phyloP scores from a whole-genome alignment of 1,140 invertebrate species.

The Drosophila subpulchrella region DNA sequence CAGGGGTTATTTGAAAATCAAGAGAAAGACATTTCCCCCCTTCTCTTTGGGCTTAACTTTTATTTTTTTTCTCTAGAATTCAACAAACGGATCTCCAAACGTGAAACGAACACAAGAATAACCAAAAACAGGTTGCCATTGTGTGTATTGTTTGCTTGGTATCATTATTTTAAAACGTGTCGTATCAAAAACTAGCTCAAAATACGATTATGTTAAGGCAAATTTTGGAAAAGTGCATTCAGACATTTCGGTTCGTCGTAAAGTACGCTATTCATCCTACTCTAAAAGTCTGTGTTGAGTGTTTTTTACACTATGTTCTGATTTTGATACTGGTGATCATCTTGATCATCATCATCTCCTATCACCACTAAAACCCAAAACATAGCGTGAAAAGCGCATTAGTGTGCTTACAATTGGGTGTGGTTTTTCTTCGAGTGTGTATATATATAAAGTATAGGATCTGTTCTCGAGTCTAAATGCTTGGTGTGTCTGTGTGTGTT shows the following conservation, averaged over 20 bases:
- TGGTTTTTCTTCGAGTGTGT: conserved; percentile 6
- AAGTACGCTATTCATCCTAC: conserved; percentile 38
- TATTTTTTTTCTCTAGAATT: conserved; percentile 14
- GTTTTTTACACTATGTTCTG: not conserved
- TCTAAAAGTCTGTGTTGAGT: conserved; percentile 1
- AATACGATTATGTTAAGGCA: conserved; percentile 53
- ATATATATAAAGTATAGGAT: conserved; percentile 46
- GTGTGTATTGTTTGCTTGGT: conserved; percentile 17
- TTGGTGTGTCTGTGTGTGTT: conserved; percentile 28
- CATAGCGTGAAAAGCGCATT: not conserved
- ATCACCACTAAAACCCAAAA: not conserved
- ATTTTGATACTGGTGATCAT: not conserved
- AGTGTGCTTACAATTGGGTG: conserved; percentile 15
- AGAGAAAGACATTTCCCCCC: not conserved
- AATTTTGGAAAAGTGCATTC: conserved; percentile 54
- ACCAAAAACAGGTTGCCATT: conserved; percentile 41
- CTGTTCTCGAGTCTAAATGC: conserved; percentile 46
- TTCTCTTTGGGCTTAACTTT: not conserved
- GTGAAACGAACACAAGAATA: conserved; percentile 36
- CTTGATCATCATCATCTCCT: no score
- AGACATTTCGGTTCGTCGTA: conserved; percentile 45
- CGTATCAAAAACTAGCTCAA: conserved; percentile 53
- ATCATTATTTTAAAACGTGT: conserved; percentile 40
- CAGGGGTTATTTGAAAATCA: not conserved
- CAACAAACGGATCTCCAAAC: conserved; percentile 32